Evolutionary conservation across 2,888 invertebrate species (phyloP), one percentile per base, ranked within the genome.

Genomic region (Parnassius mnemosyne): DNA sequence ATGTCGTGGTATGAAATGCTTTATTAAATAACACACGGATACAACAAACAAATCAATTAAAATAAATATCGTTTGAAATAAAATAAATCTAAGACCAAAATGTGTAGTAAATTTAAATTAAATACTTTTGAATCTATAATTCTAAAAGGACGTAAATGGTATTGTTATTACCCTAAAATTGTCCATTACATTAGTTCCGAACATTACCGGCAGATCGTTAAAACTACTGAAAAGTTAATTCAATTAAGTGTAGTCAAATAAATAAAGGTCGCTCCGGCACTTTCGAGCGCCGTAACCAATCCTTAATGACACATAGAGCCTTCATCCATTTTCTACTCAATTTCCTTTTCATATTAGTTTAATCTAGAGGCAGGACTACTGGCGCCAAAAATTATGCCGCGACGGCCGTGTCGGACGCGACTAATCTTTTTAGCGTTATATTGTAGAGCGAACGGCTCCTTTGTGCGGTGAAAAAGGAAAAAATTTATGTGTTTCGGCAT

Each of bases 321-420:
- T 87, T 83, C 80, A 79, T 85, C 90, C 84, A 89, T 91, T 91
- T 91, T 91, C 89, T 91, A 91, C 88, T 81, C 88, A 89, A 91
- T 91, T 91, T 91, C 91, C 90, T 91, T 87, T 91, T 89, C 89
- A 83, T 91, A 91, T 91, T 91, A 91, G 90, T 91, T 90, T 89
- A 90, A 91, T 91, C 88, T 89, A 86, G 76, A 88, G 85, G 85
- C 81, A 89, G 87, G 91, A 89, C 87, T 89, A 85, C 87, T 90
- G 91, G 91, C 91, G 91, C 91, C 91, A 91, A 91, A 91, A 91
- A 91, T 91, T 89, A 90, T 89, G 81, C 84, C 82, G 82, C 84
- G 88, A 85, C 85, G 89, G 80, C 79, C 88, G 87, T 87, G 87
- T 83, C 89, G 86, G 89, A 71, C 80, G 80, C 78, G 81, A 78